Evolutionary conservation across 2,888 invertebrate species (phyloP), one percentile per base, ranked within the genome.

Genomic region (Pherbina coryleti): DNA sequence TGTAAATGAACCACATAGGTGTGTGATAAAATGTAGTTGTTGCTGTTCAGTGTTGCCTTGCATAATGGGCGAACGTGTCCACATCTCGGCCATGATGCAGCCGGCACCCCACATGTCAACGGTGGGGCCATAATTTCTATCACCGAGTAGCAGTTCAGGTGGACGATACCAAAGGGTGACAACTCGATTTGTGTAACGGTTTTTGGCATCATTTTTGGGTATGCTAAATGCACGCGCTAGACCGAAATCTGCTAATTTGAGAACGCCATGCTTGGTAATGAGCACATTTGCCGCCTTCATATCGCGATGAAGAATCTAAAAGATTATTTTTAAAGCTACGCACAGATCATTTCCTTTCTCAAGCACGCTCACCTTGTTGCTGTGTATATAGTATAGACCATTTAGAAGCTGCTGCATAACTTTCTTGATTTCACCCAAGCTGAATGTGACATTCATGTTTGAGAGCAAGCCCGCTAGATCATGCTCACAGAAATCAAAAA

Each of bases 81-180:
- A 99, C 97, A 99, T 97, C 91, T 99, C 99, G 0, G 99, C 99
- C 99, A 99, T 99, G 80, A 99, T 99, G 88, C 99, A 99, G 0
- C 99, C 99, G 0, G 98, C 98, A 0, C 96, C 96, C 96, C 96
- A 96, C 91, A 99, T 93, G 91, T 99, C 99, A 17, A 99, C 98
- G 0, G 98, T 96, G 0, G 98, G 97, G 0, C 98, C 98, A 86
- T 99, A 99, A 90, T 98, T 97, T 17, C 99, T 92, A 85, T 98
- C 96, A 51, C 97, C 95, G 5, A 89, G 83, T 70, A 89, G 77
- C 2, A 93, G 84, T 82, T 93, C 93, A 0, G 93, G 93, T 22
- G 93, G 93, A 28, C 93, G 90, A 88, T 99, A 99, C 99, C 99
- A 98, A 77, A 99, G 89, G 0, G 99, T 98, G 0, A 99, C 98